phyloP scores from a whole-genome alignment of 2,113 vertebrate species.

The Myotis brandtii region DNA sequence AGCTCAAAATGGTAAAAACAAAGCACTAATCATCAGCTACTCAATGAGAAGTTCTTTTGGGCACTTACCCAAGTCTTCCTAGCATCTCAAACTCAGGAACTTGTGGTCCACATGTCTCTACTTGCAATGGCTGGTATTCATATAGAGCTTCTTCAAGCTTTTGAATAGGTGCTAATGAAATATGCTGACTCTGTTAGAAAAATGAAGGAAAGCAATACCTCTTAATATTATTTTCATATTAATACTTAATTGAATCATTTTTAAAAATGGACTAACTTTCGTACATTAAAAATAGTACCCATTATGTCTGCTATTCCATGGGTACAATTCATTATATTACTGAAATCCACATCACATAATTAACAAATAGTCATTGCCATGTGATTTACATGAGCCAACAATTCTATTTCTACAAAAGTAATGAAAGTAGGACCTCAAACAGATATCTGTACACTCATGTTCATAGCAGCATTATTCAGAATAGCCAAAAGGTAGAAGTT shows the following conservation, averaged over 20 bases:
- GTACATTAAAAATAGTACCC: slow-evolving; percentile 38
- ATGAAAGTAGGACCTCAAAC: too few relatives aligned
- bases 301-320: not conserved
- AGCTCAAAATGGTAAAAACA: slow-evolving; percentile 14
- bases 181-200: slow-evolving; percentile 91
- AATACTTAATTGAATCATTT: not conserved
- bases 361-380: slow-evolving; percentile 38
- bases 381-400: not conserved
- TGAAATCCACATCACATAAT: slow-evolving; percentile 44
- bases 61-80: slow-evolving; percentile 91
- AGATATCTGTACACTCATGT: too few relatives aligned
- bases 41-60: slow-evolving; percentile 14
- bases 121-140: slow-evolving; percentile 90
- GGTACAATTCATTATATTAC: slow-evolving; percentile 12
- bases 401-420: too few relatives aligned
- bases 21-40: not conserved
- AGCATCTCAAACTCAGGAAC: slow-evolving; percentile 93
- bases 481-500: too few relatives aligned
- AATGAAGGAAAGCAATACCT: slow-evolving; percentile 3
- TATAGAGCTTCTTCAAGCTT: slow-evolving; percentile 93
- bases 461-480: too few relatives aligned
- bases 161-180: slow-evolving; percentile 91
- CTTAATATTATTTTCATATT: slow-evolving; percentile 50
- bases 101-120: slow-evolving; percentile 92
- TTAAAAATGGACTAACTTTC: slow-evolving; percentile 46